These are phyloP conservation scores for Cremastobaeus sp. DNA, from an alignment of 2,888 invertebrate genomes.

Conservation along the genomic window DNA sequence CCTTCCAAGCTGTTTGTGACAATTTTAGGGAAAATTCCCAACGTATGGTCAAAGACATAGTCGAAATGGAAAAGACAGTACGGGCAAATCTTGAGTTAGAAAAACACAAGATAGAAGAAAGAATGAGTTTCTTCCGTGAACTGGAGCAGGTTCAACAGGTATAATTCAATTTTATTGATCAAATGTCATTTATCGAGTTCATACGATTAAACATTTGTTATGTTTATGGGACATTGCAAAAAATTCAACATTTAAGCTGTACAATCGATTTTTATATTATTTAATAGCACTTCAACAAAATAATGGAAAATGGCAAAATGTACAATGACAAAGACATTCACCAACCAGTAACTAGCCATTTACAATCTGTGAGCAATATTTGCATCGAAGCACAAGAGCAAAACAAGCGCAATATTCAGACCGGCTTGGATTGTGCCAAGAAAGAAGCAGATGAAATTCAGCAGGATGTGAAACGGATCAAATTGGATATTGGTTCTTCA, in stretches of 20 bases:
- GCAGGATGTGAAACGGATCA: slow-evolving; percentile 62
- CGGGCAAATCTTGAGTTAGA: slow-evolving; percentile 55
- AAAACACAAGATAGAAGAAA: slow-evolving; percentile 63
- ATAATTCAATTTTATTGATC: background rate
- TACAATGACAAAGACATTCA: slow-evolving; percentile 50
- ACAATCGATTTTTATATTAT: too few relatives aligned
- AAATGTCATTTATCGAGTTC: background rate
- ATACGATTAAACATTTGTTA: too few relatives aligned
- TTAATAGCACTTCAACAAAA: slow-evolving; percentile 58
- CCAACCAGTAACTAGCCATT: slow-evolving; percentile 56
- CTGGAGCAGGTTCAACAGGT: too few relatives aligned
- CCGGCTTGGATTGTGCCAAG: slow-evolving; percentile 56
- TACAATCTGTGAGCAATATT: slow-evolving; percentile 53
- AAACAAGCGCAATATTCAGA: slow-evolving; percentile 47
- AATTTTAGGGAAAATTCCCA: slow-evolving; percentile 64
- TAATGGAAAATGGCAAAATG: slow-evolving; percentile 49
- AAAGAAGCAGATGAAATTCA: slow-evolving; percentile 64
- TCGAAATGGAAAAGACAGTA: slow-evolving; percentile 61
- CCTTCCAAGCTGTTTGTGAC: slow-evolving; percentile 64
- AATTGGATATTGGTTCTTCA: slow-evolving; percentile 60
- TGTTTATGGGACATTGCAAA: too few relatives aligned
- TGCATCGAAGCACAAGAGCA: slow-evolving; percentile 61
- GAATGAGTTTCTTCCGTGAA: too few relatives aligned
- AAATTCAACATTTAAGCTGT: too few relatives aligned
- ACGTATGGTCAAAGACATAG: slow-evolving; percentile 63